phyloP scores from a whole-genome alignment of 2,888 invertebrate species.

The Polymixis flavicincta region DNA sequence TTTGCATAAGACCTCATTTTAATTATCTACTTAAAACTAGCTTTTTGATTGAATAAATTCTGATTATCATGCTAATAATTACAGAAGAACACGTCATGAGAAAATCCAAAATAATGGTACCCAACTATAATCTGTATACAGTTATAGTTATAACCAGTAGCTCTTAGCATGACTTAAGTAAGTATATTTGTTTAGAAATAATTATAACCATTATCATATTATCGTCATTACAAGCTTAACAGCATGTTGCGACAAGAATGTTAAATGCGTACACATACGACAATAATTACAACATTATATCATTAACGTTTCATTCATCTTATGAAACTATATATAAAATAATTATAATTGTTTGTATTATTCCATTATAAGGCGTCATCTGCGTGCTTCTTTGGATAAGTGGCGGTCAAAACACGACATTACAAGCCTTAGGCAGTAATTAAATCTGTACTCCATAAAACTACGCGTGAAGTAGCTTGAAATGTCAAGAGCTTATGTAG shows the following conservation, averaged over 20 bases:
- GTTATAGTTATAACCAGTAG: slow-evolving; percentile 14
- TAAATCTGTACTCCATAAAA: slow-evolving; percentile 36
- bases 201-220: slow-evolving; percentile 39
- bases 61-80: background rate
- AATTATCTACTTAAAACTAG: background rate
- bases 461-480: slow-evolving; percentile 29
- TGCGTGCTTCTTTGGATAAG: slow-evolving; percentile 26
- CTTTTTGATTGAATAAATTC: background rate
- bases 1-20: background rate
- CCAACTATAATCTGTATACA: background rate
- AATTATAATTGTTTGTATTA: slow-evolving; percentile 19
- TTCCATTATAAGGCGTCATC: slow-evolving; percentile 20
- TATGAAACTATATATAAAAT: slow-evolving; percentile 25
- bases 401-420: slow-evolving; percentile 37
- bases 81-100: background rate
- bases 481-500: slow-evolving; percentile 53
- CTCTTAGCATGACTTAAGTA: background rate
- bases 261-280: slow-evolving; percentile 6
- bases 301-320: slow-evolving; percentile 28
- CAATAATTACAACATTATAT: slow-evolving; percentile 43
- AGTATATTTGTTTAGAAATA: slow-evolving; percentile 25
- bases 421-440: slow-evolving; percentile 43
- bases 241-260: slow-evolving; percentile 31
- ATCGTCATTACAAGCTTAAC: slow-evolving; percentile 27
- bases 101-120: background rate